These are phyloP conservation scores for Chloroclysta siterata DNA, from an alignment of 2,888 invertebrate genomes.

Conservation along the genomic window DNA sequence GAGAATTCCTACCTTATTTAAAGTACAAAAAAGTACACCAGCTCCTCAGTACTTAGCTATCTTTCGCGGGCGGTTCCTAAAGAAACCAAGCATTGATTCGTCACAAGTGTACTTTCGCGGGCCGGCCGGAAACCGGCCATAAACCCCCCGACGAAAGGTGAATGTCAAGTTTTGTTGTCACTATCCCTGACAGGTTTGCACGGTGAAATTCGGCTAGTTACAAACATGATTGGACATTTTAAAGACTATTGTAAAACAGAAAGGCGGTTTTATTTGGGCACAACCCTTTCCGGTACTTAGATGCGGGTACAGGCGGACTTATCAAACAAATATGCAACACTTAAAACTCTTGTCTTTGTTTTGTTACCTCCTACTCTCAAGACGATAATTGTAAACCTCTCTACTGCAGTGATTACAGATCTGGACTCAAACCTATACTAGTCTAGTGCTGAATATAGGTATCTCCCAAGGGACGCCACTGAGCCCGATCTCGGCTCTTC, in stretches of 20 bases:
- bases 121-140: constrained; percentile 66
- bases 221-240: neutral
- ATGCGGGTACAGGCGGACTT: neutral
- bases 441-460: no score
- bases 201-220: constrained; percentile 21
- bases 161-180: constrained; percentile 73
- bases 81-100: constrained; percentile 46
- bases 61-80: constrained; percentile 32
- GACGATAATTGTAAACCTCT: no score
- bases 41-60: constrained; percentile 4
- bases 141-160: constrained; percentile 69
- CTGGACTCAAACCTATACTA: no score
- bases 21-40: neutral
- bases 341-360: no score
- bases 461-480: no score
- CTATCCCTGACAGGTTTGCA: constrained; percentile 24
- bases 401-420: no score
- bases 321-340: no score
- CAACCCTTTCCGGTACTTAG: neutral
- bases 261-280: neutral
- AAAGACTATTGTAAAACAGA: constrained; percentile 2
- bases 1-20: no score
- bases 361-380: no score
- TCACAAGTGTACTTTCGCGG: constrained; percentile 64
- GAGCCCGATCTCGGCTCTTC: no score